Conservation (phyloP, 92 coral and sea anemone species). For the Porites lobata region DNA sequence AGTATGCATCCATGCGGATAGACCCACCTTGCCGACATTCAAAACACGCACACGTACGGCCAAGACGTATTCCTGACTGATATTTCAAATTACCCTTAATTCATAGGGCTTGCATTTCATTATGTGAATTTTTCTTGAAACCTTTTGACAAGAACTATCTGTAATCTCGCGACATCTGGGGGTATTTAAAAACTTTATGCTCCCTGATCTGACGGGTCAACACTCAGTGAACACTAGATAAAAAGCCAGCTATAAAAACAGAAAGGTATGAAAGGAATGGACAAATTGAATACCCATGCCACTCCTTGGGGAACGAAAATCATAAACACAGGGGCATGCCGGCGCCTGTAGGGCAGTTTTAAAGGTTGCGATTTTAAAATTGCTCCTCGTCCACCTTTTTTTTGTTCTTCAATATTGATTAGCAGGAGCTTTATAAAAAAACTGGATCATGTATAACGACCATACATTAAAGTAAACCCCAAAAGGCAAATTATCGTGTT, state of each 20-base stretch:
- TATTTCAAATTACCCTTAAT: background rate
- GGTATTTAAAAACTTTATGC: background rate
- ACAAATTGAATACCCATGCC: conserved; percentile 20
- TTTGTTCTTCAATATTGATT: too few relatives aligned
- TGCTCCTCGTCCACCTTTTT: too few relatives aligned
- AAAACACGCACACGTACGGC: background rate
- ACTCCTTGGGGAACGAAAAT: conserved; percentile 10
- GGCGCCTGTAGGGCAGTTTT: conserved; percentile 13
- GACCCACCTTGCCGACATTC: background rate
- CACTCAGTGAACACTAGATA: background rate
- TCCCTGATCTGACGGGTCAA: background rate
- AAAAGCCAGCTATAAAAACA: conserved; percentile 27
- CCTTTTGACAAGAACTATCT: background rate
- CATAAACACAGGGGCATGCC: background rate
- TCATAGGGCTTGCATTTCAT: background rate
- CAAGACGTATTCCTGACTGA: background rate
- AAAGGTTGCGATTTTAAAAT: too few relatives aligned
- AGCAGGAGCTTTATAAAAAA: too few relatives aligned
- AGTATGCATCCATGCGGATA: background rate
- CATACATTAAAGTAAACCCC: too few relatives aligned
- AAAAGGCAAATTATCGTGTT: too few relatives aligned
- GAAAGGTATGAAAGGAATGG: conserved; percentile 39
- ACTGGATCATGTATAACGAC: too few relatives aligned
- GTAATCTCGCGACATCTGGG: background rate
- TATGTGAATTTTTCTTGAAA: background rate